Conservation (phyloP, 23 tunicate genomes). For the Trididemnum clinides region DNA sequence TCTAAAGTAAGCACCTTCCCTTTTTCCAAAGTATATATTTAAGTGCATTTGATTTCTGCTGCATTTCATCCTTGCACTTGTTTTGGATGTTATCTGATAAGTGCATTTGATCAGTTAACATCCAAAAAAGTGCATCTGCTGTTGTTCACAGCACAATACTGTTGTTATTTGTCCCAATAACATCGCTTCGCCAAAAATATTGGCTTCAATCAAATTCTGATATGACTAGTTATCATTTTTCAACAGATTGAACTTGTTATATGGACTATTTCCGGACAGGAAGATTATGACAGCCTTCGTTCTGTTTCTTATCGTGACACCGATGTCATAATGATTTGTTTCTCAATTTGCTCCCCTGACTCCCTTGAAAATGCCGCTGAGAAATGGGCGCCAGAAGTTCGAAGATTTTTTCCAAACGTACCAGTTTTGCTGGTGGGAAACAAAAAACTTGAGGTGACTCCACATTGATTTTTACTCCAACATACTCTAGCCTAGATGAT, state of each 20-base stretch:
- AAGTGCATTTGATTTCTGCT: too few relatives aligned
- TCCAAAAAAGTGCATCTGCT: too few relatives aligned
- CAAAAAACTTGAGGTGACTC: constrained; percentile 93
- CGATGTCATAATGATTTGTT: constrained; percentile 92
- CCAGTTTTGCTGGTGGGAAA: constrained; percentile 92
- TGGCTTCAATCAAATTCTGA: neutral
- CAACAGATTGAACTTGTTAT: constrained; percentile 84
- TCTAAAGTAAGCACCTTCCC: too few relatives aligned
- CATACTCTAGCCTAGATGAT: too few relatives aligned
- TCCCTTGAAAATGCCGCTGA: constrained; percentile 89
- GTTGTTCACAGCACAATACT: too few relatives aligned
- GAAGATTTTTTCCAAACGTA: constrained; percentile 88
- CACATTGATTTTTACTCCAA: too few relatives aligned
- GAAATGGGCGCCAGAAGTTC: constrained; percentile 91
- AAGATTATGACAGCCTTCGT: constrained; percentile 92
- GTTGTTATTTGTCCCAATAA: too few relatives aligned
- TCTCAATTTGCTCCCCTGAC: constrained; percentile 86
- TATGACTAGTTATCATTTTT: neutral
- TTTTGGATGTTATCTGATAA: too few relatives aligned
- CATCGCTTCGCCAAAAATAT: neutral
- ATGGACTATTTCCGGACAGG: constrained; percentile 98
- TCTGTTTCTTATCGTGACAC: constrained; percentile 96
- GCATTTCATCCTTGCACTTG: too few relatives aligned
- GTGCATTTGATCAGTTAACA: too few relatives aligned
- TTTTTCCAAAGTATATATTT: too few relatives aligned